phyloP scores from a whole-genome alignment of 2,888 invertebrate species.

The Beris chalybata region DNA sequence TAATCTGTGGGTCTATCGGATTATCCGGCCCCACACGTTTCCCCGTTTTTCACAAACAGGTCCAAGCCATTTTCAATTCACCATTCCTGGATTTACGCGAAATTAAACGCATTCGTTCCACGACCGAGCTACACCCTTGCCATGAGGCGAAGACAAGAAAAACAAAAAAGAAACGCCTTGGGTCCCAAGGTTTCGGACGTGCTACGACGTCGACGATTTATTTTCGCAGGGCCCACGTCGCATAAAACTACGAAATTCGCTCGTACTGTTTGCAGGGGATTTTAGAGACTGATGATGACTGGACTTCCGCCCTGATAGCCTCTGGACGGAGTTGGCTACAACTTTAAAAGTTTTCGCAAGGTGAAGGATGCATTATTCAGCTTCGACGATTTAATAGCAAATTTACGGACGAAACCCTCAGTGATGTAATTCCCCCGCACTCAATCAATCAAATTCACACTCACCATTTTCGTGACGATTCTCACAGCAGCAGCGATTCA shows the following conservation, averaged over 20 bases:
- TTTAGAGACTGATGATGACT: neutral
- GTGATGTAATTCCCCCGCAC: neutral
- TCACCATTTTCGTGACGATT: slow-evolving; percentile 15
- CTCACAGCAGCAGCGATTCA: neutral
- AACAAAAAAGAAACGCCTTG: slow-evolving; percentile 17
- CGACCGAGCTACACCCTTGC: no score
- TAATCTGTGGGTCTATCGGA: no score
- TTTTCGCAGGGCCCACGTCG: slow-evolving; percentile 14
- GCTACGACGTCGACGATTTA: neutral
- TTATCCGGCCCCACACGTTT: no score
- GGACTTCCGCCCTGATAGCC: neutral
- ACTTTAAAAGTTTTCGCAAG: no score
- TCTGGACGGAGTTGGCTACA: no score
- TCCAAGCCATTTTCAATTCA: no score
- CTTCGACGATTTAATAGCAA: no score
- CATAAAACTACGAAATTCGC: neutral
- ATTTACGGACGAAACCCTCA: neutral
- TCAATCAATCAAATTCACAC: slow-evolving; percentile 7
- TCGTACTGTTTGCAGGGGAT: neutral
- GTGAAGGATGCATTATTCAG: no score
- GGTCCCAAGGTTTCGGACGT: slow-evolving; percentile 15
- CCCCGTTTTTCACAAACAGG: no score
- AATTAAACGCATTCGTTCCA: no score
- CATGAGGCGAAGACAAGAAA: neutral
- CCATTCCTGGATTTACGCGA: no score